Conservation (phyloP, 2,113 vertebrate species). For the Triplophysa rosa region DNA sequence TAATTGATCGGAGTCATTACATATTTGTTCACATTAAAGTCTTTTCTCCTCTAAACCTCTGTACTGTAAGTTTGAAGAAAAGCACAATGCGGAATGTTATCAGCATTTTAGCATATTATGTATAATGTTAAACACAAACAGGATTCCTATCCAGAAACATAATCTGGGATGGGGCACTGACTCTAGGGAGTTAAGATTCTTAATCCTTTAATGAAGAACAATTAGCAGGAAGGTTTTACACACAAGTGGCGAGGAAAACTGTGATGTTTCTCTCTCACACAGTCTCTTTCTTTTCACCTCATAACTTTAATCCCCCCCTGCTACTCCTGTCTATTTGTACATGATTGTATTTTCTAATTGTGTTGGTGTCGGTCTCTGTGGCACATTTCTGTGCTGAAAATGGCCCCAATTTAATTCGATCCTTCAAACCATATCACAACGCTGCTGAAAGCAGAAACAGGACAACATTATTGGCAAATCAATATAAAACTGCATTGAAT, state of each 20-base stretch:
- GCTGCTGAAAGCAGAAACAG: constrained; percentile 80
- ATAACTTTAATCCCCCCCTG: not conserved
- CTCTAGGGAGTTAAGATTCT: not conserved
- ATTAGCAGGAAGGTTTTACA: constrained; percentile 5
- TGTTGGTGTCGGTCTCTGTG: constrained; percentile 41
- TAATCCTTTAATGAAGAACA: constrained; percentile 22
- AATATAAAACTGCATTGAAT: constrained; percentile 91
- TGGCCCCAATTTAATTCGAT: constrained; percentile 85
- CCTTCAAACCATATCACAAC: constrained; percentile 84
- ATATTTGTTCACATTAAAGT: no score
- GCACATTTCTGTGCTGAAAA: constrained; percentile 76
- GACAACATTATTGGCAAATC: constrained; percentile 90
- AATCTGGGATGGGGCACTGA: not conserved
- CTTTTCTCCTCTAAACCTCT: no score
- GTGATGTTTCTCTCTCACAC: not conserved
- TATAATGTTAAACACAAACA: not conserved
- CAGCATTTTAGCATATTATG: no score
- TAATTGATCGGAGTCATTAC: no score
- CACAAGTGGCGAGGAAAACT: not conserved
- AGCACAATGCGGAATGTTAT: no score
- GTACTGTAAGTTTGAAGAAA: no score
- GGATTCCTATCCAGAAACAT: not conserved
- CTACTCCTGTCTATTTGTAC: constrained; percentile 29
- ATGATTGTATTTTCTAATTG: not conserved
- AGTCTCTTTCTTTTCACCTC: not conserved